Evolutionary conservation across 2,888 invertebrate species (phyloP).

Genomic region (Blera fallax): DNA sequence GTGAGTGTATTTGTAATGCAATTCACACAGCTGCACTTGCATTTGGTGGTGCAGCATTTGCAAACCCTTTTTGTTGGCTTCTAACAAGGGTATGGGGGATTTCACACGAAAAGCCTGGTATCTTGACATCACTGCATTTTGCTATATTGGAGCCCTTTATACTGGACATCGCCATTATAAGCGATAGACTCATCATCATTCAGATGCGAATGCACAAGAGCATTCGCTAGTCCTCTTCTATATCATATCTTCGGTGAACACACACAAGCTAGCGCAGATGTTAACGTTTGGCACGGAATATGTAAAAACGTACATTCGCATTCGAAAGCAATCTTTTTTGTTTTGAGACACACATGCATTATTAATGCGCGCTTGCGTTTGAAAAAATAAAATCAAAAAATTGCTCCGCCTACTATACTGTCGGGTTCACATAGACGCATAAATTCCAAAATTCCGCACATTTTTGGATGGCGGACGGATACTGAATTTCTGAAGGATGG

Average conservation of each 20-base stretch:
- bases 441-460: constrained; percentile 43
- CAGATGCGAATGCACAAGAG: not conserved
- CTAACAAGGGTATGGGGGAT: constrained; percentile 13
- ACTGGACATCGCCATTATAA: constrained; percentile 17
- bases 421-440: constrained; percentile 36
- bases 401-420: constrained; percentile 78
- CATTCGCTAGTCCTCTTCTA: constrained; percentile 15
- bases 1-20: constrained; percentile 16
- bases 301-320: constrained; percentile 29
- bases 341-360: constrained; percentile 74
- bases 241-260: constrained; percentile 14
- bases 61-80: not conserved
- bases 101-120: constrained; percentile 2
- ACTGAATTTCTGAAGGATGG: constrained; percentile 12
- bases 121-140: constrained; percentile 13
- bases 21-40: constrained; percentile 7
- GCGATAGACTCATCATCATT: constrained; percentile 15
- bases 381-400: constrained; percentile 79
- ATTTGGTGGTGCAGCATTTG: not conserved
- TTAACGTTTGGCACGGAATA: constrained; percentile 19
- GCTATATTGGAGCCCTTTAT: constrained; percentile 12
- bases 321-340: constrained; percentile 40
- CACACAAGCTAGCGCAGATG: constrained; percentile 32
- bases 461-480: constrained; percentile 32
- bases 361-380: constrained; percentile 81